A percentile compares a stretch with the other conserved stretches of the same genome.
These are phyloP conservation scores for Coturnix japonica DNA, from an alignment of 2,113 vertebrate genomes.

Conservation along the genomic window DNA sequence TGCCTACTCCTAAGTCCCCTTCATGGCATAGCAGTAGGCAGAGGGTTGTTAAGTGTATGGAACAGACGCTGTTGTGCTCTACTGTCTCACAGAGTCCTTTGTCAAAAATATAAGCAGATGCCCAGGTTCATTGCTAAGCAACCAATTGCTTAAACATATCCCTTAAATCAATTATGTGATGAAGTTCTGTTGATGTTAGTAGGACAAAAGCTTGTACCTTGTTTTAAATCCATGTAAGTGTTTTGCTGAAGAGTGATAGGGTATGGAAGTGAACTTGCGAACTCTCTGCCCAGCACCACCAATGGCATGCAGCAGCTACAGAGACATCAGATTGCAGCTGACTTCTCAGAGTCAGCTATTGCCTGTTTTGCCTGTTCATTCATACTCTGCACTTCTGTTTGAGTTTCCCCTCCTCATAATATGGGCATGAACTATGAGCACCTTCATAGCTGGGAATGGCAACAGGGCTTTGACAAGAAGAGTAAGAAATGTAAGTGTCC, in stretches of 20 bases:
- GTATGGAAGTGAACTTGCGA: background rate
- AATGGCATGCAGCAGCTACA: rapidly evolving
- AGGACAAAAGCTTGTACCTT: background rate
- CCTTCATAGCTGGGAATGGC: background rate
- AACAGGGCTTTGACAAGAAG: background rate
- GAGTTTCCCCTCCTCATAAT: background rate
- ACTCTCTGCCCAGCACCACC: background rate
- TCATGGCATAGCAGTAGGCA: background rate
- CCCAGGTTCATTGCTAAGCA: background rate
- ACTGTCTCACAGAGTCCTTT: background rate
- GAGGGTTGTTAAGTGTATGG: background rate
- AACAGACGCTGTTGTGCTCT: background rate
- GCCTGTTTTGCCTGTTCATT: background rate
- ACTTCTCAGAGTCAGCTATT: background rate
- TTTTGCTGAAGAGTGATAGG: background rate
- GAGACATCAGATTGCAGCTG: background rate
- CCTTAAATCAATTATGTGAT: background rate
- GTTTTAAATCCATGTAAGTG: background rate
- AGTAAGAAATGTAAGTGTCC: background rate
- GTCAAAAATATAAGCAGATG: background rate
- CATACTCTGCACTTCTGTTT: background rate
- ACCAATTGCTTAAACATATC: background rate
- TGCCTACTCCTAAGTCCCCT: background rate
- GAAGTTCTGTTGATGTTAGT: background rate
- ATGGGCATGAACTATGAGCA: background rate